Conservation (phyloP, 2,888 invertebrate genomes). For the Lissocephala sabroskyi region DNA sequence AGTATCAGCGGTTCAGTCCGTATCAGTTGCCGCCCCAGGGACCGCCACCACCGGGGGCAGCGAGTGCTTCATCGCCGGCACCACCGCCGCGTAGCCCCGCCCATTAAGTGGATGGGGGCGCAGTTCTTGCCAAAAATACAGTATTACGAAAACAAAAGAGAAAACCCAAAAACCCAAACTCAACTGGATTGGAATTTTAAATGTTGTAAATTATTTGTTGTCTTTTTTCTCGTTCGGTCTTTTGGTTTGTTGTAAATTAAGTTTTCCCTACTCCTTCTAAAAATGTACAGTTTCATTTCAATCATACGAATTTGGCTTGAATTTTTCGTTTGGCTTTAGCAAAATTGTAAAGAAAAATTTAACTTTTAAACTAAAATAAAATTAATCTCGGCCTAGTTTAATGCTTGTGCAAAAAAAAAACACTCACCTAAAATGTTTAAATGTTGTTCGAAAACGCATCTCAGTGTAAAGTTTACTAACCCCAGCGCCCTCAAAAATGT, state of each 20-base stretch:
- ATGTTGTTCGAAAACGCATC: conserved; percentile 63
- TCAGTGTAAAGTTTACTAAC: conserved; percentile 54
- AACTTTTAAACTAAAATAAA: conserved; percentile 12
- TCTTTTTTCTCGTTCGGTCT: conserved; percentile 5
- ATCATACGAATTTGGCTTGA: conserved; percentile 13
- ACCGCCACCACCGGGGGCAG: conserved; percentile 21
- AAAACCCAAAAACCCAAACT: neutral
- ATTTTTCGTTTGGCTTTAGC: conserved; percentile 28
- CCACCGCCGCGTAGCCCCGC: conserved; percentile 63
- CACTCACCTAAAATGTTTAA: conserved; percentile 33
- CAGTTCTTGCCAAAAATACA: conserved; percentile 35
- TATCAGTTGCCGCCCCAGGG: conserved; percentile 63
- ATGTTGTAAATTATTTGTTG: conserved; percentile 66
- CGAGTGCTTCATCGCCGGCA: conserved; percentile 36
- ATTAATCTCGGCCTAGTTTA: too few relatives aligned
- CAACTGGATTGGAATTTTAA: conserved; percentile 15
- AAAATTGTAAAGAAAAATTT: conserved; percentile 27
- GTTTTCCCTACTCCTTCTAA: conserved; percentile 20
- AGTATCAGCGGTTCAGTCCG: conserved; percentile 70
- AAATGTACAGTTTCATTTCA: too few relatives aligned
- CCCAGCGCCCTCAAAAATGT: too few relatives aligned
- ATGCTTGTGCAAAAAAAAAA: conserved; percentile 42
- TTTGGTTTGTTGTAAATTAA: conserved; percentile 37
- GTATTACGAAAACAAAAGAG: conserved; percentile 43
- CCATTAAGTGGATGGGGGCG: conserved; percentile 39